A percentile compares a stretch with the other conserved stretches of the same genome.
These are phyloP conservation scores for Ianthella basta DNA, from an alignment of 37 sponge, comb jelly and placozoan genomes.

Conservation along the genomic window DNA sequence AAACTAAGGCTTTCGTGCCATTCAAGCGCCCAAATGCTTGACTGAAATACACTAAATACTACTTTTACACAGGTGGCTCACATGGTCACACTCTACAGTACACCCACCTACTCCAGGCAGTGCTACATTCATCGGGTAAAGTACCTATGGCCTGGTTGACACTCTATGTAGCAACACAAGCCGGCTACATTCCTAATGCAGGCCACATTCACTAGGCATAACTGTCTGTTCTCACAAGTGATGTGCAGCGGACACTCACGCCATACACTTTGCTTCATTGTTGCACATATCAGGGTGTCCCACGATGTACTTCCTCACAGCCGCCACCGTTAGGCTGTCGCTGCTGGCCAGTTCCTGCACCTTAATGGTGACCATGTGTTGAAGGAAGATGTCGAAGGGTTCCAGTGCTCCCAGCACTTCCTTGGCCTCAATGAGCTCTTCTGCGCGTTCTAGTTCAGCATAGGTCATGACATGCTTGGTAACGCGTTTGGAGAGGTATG, in stretches of 20 bases:
- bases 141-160: too few species aligned
- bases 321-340: slow-evolving; percentile 39
- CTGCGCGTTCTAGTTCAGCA: slow-evolving; percentile 18
- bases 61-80: too few species aligned
- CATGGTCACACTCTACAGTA: too few species aligned
- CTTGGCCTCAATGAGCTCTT: slow-evolving; percentile 41
- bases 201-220: too few species aligned
- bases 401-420: slow-evolving; percentile 32
- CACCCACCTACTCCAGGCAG: too few species aligned
- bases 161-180: too few species aligned
- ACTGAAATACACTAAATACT: too few species aligned
- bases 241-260: background rate
- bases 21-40: too few species aligned
- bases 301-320: slow-evolving; percentile 4
- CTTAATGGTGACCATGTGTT: slow-evolving; percentile 43
- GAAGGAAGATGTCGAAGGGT: slow-evolving; percentile 37
- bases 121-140: too few species aligned
- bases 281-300: background rate
- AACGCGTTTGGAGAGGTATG: slow-evolving; percentile 44
- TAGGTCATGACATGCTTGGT: slow-evolving; percentile 29
- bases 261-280: background rate
- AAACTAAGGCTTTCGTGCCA: too few species aligned
- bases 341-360: slow-evolving; percentile 19
- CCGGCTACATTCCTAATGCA: slow-evolving; percentile 27
- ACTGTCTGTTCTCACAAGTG: too few species aligned